phyloP scores from a whole-genome alignment of 1,140 invertebrate genomes.

The Trypoxylus dichotomus region DNA sequence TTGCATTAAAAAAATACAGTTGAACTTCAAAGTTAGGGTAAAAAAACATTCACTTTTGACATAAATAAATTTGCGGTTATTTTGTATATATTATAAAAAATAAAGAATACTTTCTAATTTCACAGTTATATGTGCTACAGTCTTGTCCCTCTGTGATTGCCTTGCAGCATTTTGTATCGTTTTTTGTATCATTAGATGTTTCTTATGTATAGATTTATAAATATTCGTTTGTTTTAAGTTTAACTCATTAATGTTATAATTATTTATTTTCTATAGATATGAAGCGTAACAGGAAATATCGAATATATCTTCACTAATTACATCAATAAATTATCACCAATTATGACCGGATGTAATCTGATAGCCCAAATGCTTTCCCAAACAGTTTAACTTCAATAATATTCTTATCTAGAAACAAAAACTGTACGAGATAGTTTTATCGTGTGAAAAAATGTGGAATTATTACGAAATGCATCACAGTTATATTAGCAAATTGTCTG shows the following conservation, averaged over 20 bases:
- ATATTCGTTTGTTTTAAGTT: not conserved
- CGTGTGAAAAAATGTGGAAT: not conserved
- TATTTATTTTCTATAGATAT: conserved; percentile 5
- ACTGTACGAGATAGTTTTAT: not conserved
- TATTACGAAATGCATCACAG: not conserved
- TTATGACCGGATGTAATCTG: conserved; percentile 3
- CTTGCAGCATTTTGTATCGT: too few relatives aligned
- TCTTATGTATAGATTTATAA: too few relatives aligned
- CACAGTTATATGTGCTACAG: too few relatives aligned
- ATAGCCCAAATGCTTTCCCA: not conserved
- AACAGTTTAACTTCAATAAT: not conserved
- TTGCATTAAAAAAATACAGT: too few relatives aligned
- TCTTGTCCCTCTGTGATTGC: too few relatives aligned
- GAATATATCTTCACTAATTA: conserved; percentile 13
- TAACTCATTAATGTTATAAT: not conserved
- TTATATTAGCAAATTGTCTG: conserved; percentile 2
- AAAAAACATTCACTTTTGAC: too few relatives aligned
- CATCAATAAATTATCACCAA: conserved; percentile 8
- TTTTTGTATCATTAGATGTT: too few relatives aligned
- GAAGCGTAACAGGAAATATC: conserved; percentile 11
- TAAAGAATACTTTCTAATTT: too few relatives aligned
- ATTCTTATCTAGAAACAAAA: not conserved
- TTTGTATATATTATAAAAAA: too few relatives aligned
- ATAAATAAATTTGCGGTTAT: too few relatives aligned
- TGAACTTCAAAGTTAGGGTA: too few relatives aligned